phyloP scores from a whole-genome alignment of 2,888 invertebrate genomes.

The Herminia tarsipennalis region DNA sequence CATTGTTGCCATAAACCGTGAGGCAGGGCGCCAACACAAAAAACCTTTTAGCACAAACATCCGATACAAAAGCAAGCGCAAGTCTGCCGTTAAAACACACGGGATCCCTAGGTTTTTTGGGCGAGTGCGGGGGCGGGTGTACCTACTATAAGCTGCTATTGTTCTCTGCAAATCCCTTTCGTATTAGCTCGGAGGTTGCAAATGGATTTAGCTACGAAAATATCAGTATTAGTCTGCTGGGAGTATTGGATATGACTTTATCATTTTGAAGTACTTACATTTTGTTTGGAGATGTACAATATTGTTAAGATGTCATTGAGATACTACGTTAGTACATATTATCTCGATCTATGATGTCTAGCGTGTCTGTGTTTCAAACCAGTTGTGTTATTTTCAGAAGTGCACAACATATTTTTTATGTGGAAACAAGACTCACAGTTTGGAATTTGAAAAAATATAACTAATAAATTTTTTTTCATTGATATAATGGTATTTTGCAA shows the following conservation, averaged over 20 bases:
- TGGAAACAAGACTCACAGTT: too few relatives aligned
- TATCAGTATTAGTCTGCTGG: background rate
- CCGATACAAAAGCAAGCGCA: conserved; percentile 34
- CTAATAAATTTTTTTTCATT: too few relatives aligned
- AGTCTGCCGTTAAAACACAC: conserved; percentile 31
- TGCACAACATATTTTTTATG: too few relatives aligned
- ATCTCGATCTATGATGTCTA: too few relatives aligned
- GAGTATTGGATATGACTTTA: background rate
- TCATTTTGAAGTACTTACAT: too few relatives aligned
- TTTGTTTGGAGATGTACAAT: too few relatives aligned
- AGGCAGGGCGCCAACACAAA: conserved; percentile 26
- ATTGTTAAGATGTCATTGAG: too few relatives aligned
- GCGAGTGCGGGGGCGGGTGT: conserved; percentile 23
- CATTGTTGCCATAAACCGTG: conserved; percentile 1
- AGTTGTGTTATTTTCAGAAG: too few relatives aligned
- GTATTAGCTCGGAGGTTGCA: conserved; percentile 10
- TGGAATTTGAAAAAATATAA: too few relatives aligned
- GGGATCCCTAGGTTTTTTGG: conserved; percentile 31
- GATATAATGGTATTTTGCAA: too few relatives aligned
- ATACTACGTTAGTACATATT: too few relatives aligned
- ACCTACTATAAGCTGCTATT: conserved; percentile 19
- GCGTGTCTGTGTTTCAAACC: too few relatives aligned
- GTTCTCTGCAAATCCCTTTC: conserved; percentile 17
- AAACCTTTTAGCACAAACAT: conserved; percentile 37
- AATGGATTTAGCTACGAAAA: background rate